phyloP scores from a whole-genome alignment of 2,888 invertebrate species.

The Phytoseiulus persimilis region DNA sequence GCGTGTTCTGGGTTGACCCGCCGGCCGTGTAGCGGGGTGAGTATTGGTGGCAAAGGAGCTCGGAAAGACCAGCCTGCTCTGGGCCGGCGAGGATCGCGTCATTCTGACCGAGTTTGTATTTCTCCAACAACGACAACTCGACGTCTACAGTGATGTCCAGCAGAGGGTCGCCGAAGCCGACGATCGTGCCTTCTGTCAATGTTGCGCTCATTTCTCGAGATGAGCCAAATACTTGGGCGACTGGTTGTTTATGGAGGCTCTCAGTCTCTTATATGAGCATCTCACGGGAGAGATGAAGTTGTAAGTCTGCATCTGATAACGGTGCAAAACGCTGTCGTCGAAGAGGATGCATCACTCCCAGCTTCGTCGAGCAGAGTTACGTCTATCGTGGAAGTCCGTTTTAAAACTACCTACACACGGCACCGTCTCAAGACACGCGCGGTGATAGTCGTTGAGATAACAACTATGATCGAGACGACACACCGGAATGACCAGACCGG shows the following conservation, averaged over 20 bases:
- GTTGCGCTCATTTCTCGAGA: not conserved
- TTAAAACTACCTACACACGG: not conserved
- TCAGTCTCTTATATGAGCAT: not conserved
- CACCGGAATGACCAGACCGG: not conserved
- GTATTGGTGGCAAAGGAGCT: conserved; percentile 27
- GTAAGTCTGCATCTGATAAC: not conserved
- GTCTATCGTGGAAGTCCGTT: not conserved
- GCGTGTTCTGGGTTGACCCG: conserved; percentile 45
- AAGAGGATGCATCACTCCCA: not conserved
- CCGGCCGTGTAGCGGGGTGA: conserved; percentile 43
- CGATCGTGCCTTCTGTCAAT: conserved; percentile 44
- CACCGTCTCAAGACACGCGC: not conserved
- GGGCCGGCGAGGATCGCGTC: conserved; percentile 35
- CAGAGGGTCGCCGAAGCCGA: conserved; percentile 53
- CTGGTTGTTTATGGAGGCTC: not conserved
- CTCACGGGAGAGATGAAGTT: not conserved
- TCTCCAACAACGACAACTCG: not conserved
- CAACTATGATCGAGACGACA: not conserved
- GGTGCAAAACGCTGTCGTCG: not conserved
- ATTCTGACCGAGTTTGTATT: conserved; percentile 14
- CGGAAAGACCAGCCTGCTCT: conserved; percentile 39
- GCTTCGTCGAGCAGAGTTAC: not conserved
- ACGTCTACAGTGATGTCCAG: conserved; percentile 49
- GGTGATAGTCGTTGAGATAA: not conserved
- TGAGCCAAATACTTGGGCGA: not conserved